Percentiles rank a stretch among this genome's conserved stretches.
These are phyloP conservation scores for Mormyrus lacerda DNA, from an alignment of 2,113 vertebrate genomes.

Conservation along the genomic window DNA sequence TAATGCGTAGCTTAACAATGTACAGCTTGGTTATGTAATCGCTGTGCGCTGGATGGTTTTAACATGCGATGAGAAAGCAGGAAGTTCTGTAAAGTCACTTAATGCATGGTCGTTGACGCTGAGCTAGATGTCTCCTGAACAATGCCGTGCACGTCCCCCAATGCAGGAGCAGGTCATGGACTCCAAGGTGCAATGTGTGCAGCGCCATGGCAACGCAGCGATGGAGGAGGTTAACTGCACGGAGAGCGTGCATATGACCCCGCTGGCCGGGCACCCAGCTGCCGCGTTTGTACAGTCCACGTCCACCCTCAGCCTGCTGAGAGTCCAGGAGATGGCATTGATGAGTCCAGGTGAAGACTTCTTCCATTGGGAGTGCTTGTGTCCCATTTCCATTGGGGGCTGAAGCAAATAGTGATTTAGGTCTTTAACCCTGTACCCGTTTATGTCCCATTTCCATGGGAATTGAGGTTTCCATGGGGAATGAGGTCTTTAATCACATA, in stretches of 20 bases:
- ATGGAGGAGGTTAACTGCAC: constrained; percentile 65
- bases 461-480: neutral
- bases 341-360: constrained; percentile 41
- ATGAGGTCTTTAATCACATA: neutral
- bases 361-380: neutral
- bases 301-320: constrained; percentile 53
- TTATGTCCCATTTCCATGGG: neutral
- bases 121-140: neutral
- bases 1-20: neutral
- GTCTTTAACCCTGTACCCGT: neutral
- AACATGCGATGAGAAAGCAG: neutral
- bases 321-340: constrained; percentile 46
- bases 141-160: neutral
- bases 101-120: neutral
- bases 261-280: constrained; percentile 36
- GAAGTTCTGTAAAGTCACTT: neutral
- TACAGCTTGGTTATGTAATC: neutral
- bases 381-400: neutral
- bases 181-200: constrained; percentile 52
- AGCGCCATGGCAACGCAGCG: constrained; percentile 41
- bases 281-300: constrained; percentile 48
- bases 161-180: constrained; percentile 45
- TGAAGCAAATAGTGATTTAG: neutral
- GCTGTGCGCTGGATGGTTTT: neutral
- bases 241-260: constrained; percentile 47